A percentile compares a stretch with the other conserved stretches of the same genome.
Conservation (phyloP, 2,797 vertebrate species). For the Bryconaethiops microstoma region DNA sequence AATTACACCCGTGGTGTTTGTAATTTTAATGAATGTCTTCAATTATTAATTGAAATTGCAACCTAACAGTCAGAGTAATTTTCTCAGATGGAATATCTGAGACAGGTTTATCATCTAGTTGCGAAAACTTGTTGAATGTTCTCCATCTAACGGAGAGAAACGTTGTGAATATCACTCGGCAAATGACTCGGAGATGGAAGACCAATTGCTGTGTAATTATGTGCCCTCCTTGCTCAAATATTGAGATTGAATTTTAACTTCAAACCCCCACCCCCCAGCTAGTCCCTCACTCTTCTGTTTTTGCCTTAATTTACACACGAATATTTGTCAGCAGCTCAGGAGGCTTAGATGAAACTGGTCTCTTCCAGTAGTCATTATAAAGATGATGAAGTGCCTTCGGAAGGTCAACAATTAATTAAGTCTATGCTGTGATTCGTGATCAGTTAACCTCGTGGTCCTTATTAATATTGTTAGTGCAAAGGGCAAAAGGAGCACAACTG, state of each 20-base stretch:
- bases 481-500: constrained; percentile 13
- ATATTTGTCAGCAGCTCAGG: neutral
- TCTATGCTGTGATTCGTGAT: constrained; percentile 10
- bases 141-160: neutral
- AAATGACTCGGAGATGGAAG: constrained; percentile 4
- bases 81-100: neutral
- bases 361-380: constrained; percentile 50
- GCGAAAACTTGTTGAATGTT: neutral
- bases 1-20: neutral
- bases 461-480: constrained; percentile 46
- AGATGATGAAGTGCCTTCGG: constrained; percentile 37
- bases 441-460: constrained; percentile 41
- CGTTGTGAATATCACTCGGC: neutral
- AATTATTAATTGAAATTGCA: constrained; percentile 1
- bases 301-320: constrained; percentile 15
- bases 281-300: neutral
- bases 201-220: constrained; percentile 14
- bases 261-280: neutral
- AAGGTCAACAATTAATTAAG: constrained; percentile 42
- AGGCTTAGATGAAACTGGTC: constrained; percentile 25
- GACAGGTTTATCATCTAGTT: neutral
- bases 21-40: neutral
- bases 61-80: neutral
- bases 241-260: constrained; percentile 10
- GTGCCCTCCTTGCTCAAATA: constrained; percentile 2